phyloP scores from a whole-genome alignment of 2,888 invertebrate species.

The Pristionchus japonicus region DNA sequence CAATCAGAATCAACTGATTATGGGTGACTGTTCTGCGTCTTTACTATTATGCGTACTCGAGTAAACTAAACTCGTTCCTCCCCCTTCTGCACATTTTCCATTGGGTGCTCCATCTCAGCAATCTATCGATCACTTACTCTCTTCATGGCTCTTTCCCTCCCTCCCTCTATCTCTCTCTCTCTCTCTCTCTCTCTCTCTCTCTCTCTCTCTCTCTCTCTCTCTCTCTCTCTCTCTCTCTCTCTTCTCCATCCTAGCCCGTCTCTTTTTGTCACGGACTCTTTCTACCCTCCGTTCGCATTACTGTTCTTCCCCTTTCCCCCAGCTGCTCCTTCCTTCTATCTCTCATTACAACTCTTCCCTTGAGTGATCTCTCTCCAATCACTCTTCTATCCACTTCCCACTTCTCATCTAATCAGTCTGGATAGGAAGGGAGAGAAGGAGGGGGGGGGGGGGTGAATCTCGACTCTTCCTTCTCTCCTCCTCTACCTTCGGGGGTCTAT shows the following conservation, averaged over 20 bases:
- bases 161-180: no score
- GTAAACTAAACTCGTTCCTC: slow-evolving; percentile 17
- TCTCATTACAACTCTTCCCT: not conserved
- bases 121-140: slow-evolving; percentile 21
- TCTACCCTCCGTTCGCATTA: not conserved
- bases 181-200: no score
- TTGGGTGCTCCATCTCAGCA: not conserved
- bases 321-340: not conserved
- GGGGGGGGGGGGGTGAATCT: not conserved
- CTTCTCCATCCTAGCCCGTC: not conserved
- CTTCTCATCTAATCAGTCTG: not conserved
- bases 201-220: no score
- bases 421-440: not conserved
- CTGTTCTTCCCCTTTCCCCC: not conserved
- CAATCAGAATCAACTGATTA: not conserved
- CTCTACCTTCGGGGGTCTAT: slow-evolving; percentile 26
- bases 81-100: not conserved
- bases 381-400: not conserved
- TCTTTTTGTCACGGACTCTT: slow-evolving; percentile 13
- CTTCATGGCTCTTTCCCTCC: not conserved
- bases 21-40: not conserved
- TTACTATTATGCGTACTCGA: not conserved
- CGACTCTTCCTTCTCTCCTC: slow-evolving; percentile 8
- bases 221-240: no score
- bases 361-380: slow-evolving; percentile 27